Base-by-base conservation (phyloP, 2,113 vertebrate genomes). In the Elephas maximus region DNA sequence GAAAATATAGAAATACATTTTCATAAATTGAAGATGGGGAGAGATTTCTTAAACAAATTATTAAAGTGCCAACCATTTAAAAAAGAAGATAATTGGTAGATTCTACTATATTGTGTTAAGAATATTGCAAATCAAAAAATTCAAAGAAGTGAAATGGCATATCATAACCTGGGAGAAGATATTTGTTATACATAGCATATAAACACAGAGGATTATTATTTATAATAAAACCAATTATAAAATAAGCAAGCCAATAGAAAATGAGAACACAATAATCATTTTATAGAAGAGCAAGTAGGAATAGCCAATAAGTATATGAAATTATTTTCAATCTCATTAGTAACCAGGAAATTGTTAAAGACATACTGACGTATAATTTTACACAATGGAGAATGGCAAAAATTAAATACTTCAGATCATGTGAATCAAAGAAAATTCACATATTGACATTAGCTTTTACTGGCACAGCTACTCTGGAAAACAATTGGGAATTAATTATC, bases 311-410 rank as follows among this genome's bases (percentile, higher is more conserved):
- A 57, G 15, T 12, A 57, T 57, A 17, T 14, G 53, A 57, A 57
- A 77, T 45, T 5, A 81, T 78, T 86, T 92, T 74, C 73, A 94
- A 20, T 6, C 78, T 86, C 15, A 90, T 74, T 76, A 71, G 3
- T 63, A 88, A 37, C 84, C 81, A 95, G 33, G 37, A 89, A 83
- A 76, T 80, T 93, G 3, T 91, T n/a, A 65, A 83, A 80, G 44
- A 23, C n/a, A 84, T 23, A 90, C 30, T 67, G 24, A 63, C 20
- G 79, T 24, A 87, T 6, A 1, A 48, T 44, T 93, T 93, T 93
- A 81, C 15, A 67, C 6, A 83, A 17, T 79, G 20, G 57, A 57
- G 30, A 12, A 41, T 84, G n/a, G 37, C 8, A 92, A 76, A 89
- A 90, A 85, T 90, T 90, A 53, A 89, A 11, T 71, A 8, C 12